Percentiles rank a stretch among this genome's conserved stretches.
Evolutionary conservation across 2,113 vertebrate genomes (phyloP).

Genomic region (Oophaga pumilio): DNA sequence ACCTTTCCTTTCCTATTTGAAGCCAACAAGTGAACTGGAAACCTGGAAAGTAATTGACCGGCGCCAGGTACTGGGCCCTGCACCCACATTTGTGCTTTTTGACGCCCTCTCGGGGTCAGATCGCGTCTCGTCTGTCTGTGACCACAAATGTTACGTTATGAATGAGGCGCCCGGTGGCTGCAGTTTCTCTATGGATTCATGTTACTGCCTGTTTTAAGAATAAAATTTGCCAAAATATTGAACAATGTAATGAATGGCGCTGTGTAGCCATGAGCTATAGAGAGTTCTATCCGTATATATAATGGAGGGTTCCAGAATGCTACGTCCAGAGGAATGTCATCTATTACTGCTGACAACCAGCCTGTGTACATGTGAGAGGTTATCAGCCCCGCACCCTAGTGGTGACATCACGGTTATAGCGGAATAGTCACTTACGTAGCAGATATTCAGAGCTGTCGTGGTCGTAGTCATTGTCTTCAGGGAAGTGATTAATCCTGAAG

Average conservation of each 20-base stretch:
- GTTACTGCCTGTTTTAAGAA: too few species aligned
- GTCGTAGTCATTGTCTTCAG: slow-evolving; percentile 94
- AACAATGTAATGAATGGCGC: too few species aligned
- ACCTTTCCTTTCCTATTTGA: not conserved
- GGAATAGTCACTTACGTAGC: slow-evolving; percentile 83
- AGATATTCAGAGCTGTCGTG: slow-evolving; percentile 96
- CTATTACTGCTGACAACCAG: not conserved
- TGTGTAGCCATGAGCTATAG: too few species aligned
- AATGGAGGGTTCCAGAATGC: too few species aligned
- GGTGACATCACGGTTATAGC: not conserved
- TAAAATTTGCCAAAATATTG: too few species aligned
- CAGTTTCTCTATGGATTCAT: too few species aligned
- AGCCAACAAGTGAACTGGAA: not conserved
- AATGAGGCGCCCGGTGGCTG: too few species aligned
- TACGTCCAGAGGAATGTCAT: too few species aligned
- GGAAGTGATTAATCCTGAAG: slow-evolving; percentile 96
- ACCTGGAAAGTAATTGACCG: not conserved
- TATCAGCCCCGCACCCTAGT: not conserved
- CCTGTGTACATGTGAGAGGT: not conserved
- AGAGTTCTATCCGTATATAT: too few species aligned
- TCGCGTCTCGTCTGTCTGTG: too few species aligned
- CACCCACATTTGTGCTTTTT: not conserved
- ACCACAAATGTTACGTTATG: too few species aligned
- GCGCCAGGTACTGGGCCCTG: not conserved
- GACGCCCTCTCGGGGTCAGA: too few species aligned